Base-by-base conservation (phyloP, 2,797 vertebrate species). In the Ispidina picta region DNA sequence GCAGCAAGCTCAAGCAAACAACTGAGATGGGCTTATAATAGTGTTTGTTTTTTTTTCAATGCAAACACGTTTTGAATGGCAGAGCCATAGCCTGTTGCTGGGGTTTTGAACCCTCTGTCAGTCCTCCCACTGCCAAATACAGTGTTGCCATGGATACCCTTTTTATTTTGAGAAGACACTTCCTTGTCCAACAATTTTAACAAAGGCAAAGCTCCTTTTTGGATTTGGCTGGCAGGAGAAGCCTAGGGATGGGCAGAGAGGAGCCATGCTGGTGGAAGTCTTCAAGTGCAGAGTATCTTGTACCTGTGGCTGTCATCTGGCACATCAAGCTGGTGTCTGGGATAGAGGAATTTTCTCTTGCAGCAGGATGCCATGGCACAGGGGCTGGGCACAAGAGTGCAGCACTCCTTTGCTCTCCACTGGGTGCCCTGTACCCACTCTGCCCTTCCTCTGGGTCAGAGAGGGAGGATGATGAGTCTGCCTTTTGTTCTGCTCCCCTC, bases 151-250 rank as follows among this genome's bases (percentile, higher is more conserved):
- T 95, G 86, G 91, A 58, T 77, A 95, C 92, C 16, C 44, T 43
- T 55, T 90, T 87, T 94, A 94, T 94, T 96, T 94, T 75, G 82
- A 86, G 89, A 63, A 95, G 86, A 85, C 79, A 65, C 72, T 85
- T 56, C 15, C 83, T 93, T 62, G 92, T 90, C 95, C 92, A 81
- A 90, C 59, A 52, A 1, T 72, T 83, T 55, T 26, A 69, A 89
- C 78, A 86, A 37, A 80, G 72, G 20, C 79, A 58, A 70, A n/a
- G 66, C 72, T 87, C 12, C 68, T 70, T 71, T 68, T 74, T 17
- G 76, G 82, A 3, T 72, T 26, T 65, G 75, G 63, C 81, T 86
- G 80, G 35, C 8, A 19, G 63, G 74, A 84, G 81, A 46, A 69
- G 52, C 70, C 33, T n/a, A 20, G 29, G 1, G 2, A 8, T 4